Conservation (phyloP, 2,888 invertebrate genomes). For the Brenthis ino region DNA sequence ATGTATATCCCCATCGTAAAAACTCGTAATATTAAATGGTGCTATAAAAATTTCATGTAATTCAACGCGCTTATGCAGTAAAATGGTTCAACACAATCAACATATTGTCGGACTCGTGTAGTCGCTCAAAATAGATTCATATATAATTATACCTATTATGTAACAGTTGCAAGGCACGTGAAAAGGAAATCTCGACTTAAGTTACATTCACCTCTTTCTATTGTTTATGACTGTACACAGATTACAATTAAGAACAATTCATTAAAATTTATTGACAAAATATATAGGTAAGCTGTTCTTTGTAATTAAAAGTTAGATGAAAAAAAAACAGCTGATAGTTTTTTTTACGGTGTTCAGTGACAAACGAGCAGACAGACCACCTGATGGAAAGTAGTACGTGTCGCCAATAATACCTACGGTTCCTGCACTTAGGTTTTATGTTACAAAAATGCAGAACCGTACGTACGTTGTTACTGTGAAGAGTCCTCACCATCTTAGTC, state of each 20-base stretch:
- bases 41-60: not conserved
- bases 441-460: too few species aligned
- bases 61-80: not conserved
- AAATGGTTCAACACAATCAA: slow-evolving; percentile 17
- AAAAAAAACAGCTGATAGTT: too few species aligned
- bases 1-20: too few species aligned
- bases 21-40: not conserved
- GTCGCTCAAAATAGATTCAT: slow-evolving; percentile 25
- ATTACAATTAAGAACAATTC: not conserved
- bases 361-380: too few species aligned
- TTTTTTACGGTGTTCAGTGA: too few species aligned
- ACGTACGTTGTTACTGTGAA: too few species aligned
- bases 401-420: too few species aligned
- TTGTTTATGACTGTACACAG: not conserved
- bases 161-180: slow-evolving; percentile 28
- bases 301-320: too few species aligned
- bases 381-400: too few species aligned
- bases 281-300: not conserved
- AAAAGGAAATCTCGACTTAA: slow-evolving; percentile 27
- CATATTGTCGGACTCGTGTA: slow-evolving; percentile 11
- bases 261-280: not conserved
- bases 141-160: slow-evolving; percentile 18
- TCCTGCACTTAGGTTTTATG: too few species aligned
- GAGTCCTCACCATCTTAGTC: too few species aligned
- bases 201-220: slow-evolving; percentile 30